Percentiles rank a stretch among this genome's conserved stretches.
These are phyloP conservation scores for Semicossyphus pulcher DNA, from an alignment of 2,113 vertebrate species.

Conservation along the genomic window DNA sequence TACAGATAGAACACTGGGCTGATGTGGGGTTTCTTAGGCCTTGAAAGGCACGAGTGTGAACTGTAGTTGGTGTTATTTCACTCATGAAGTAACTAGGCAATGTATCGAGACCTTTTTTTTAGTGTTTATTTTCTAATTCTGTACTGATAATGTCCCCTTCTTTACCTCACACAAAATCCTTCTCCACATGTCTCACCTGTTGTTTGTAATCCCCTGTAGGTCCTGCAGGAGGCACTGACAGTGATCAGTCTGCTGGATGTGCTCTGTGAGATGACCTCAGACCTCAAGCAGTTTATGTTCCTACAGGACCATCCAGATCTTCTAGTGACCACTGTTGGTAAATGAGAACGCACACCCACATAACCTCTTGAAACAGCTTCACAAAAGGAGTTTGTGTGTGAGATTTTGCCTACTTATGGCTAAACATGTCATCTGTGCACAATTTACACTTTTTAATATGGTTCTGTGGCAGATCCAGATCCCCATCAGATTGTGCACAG, in stretches of 20 bases:
- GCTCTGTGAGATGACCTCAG: slow-evolving; percentile 94
- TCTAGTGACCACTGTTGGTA: slow-evolving; percentile 88
- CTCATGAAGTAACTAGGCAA: too few species aligned
- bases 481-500: slow-evolving; percentile 9
- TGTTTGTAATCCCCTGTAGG: slow-evolving; percentile 57
- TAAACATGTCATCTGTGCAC: slow-evolving; percentile 1
- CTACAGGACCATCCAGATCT: slow-evolving; percentile 89
- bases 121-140: too few species aligned
- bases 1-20: too few species aligned
- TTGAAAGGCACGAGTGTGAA: too few species aligned
- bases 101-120: too few species aligned
- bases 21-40: too few species aligned
- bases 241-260: slow-evolving; percentile 89
- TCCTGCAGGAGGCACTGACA: slow-evolving; percentile 87
- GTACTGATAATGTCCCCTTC: not conserved
- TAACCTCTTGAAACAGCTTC: not conserved
- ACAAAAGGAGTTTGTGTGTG: not conserved
- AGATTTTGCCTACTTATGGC: not conserved
- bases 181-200: not conserved
- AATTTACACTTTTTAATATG: not conserved
- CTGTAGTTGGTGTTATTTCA: too few species aligned
- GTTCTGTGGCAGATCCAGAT: not conserved
- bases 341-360: slow-evolving; percentile 61
- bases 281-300: slow-evolving; percentile 81
- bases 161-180: not conserved